Evolutionary conservation across 1,140 invertebrate genomes (phyloP).

Genomic region (Argopecten irradians): DNA sequence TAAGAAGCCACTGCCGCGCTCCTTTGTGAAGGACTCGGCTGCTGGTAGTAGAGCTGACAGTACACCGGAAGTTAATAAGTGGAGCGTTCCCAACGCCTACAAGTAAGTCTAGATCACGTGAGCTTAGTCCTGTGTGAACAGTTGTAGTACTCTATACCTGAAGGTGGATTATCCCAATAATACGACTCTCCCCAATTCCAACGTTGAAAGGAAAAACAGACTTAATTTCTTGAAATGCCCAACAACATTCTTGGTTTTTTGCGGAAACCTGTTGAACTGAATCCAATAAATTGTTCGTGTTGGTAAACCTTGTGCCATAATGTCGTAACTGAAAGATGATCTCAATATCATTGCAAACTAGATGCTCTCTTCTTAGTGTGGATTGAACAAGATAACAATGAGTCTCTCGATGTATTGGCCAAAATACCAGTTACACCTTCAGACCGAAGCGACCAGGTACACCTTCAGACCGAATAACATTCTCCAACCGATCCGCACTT

Average conservation of each 20-base stretch:
- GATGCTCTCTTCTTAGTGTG: too few relatives aligned
- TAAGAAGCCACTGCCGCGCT: conserved; percentile 50
- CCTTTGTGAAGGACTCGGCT: conserved; percentile 66
- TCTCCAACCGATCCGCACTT: too few relatives aligned
- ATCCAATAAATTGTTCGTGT: background rate
- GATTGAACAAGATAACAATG: too few relatives aligned
- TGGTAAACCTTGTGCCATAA: too few relatives aligned
- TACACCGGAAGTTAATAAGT: conserved; percentile 66
- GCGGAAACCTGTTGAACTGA: background rate
- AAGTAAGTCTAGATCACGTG: conserved; percentile 58
- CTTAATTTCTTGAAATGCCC: background rate
- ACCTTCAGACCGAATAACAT: too few relatives aligned
- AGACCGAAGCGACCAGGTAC: too few relatives aligned
- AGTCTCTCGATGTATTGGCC: too few relatives aligned
- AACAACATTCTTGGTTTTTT: background rate
- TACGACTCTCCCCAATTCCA: background rate
- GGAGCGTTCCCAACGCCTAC: conserved; percentile 70
- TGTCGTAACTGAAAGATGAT: too few relatives aligned
- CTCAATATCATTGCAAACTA: too few relatives aligned
- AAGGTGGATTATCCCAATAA: background rate
- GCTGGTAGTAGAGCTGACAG: conserved; percentile 41
- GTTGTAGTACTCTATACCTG: background rate
- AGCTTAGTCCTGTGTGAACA: background rate
- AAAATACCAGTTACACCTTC: too few relatives aligned
- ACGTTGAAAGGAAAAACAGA: too few relatives aligned